Conservation (phyloP, 2,797 vertebrate species). For the Myripristis murdjan region DNA sequence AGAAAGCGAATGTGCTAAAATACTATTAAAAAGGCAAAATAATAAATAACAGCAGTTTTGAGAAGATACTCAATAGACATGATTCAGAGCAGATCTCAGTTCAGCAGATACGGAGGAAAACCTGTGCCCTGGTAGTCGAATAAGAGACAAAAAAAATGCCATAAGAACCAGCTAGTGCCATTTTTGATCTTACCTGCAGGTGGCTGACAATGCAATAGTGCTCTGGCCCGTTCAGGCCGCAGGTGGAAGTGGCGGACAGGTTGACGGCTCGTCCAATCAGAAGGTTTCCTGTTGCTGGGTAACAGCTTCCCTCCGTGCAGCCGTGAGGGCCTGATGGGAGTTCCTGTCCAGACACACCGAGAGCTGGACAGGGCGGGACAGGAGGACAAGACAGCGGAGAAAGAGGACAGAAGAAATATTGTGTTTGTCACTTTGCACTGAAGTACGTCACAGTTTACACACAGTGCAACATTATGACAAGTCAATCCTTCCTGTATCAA, state of each 20-base stretch:
- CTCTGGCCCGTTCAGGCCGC: constrained; percentile 82
- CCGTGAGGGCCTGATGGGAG: constrained; percentile 83
- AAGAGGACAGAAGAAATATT: neutral
- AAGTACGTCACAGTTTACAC: neutral
- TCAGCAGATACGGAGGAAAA: no score
- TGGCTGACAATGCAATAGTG: constrained; percentile 92
- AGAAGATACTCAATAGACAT: no score
- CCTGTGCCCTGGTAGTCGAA: no score
- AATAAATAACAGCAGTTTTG: no score
- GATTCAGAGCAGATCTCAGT: no score
- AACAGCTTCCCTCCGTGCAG: constrained; percentile 88
- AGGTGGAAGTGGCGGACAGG: constrained; percentile 88
- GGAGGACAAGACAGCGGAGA: no score
- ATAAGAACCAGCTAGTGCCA: no score
- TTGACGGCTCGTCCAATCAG: constrained; percentile 87
- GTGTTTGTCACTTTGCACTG: neutral
- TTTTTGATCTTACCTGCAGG: constrained; percentile 85
- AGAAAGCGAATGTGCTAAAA: neutral
- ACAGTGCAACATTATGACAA: no score
- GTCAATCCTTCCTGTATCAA: no score
- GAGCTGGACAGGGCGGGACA: constrained; percentile 54
- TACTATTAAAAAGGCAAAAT: no score
- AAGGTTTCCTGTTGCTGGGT: constrained; percentile 91
- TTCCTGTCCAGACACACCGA: constrained; percentile 73
- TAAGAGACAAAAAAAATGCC: no score